Evolutionary conservation across 1,140 invertebrate species (phyloP).

Genomic region (Listronotus oregonensis): DNA sequence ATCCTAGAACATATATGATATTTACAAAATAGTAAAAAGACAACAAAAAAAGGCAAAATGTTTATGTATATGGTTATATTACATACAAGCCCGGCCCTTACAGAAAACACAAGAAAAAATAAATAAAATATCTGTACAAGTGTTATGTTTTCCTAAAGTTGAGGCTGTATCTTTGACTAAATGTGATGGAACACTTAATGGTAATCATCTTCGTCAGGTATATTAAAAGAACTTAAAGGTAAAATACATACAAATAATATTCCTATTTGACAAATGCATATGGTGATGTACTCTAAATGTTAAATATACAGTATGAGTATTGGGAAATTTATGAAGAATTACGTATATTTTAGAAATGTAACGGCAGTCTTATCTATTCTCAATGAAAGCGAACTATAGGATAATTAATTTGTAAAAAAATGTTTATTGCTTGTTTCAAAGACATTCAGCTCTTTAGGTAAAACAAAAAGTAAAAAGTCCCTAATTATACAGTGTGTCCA

Average conservation of each 20-base stretch:
- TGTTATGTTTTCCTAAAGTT: constrained; percentile 30
- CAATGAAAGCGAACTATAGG: constrained; percentile 11
- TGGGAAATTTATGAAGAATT: constrained; percentile 44
- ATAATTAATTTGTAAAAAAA: neutral
- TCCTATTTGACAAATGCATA: constrained; percentile 38
- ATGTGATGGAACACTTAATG: constrained; percentile 51
- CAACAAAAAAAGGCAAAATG: constrained; percentile 41
- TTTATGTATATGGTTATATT: constrained; percentile 54
- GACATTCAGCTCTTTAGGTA: neutral
- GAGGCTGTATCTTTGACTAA: constrained; percentile 46
- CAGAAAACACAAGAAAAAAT: constrained; percentile 38
- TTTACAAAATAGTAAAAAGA: constrained; percentile 41
- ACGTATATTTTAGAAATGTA: constrained; percentile 1
- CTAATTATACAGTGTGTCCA: too few relatives aligned
- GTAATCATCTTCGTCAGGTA: constrained; percentile 50
- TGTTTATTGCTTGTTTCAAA: neutral
- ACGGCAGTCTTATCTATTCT: constrained; percentile 32
- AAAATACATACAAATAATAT: constrained; percentile 34
- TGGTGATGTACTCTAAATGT: constrained; percentile 45
- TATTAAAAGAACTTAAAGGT: constrained; percentile 28
- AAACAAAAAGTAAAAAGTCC: too few relatives aligned
- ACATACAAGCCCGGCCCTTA: constrained; percentile 44
- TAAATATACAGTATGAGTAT: constrained; percentile 48
- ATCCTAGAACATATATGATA: constrained; percentile 28
- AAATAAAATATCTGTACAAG: constrained; percentile 52